These are phyloP conservation scores for Diarsia dahlii DNA, from an alignment of 2,888 invertebrate genomes.

Conservation along the genomic window DNA sequence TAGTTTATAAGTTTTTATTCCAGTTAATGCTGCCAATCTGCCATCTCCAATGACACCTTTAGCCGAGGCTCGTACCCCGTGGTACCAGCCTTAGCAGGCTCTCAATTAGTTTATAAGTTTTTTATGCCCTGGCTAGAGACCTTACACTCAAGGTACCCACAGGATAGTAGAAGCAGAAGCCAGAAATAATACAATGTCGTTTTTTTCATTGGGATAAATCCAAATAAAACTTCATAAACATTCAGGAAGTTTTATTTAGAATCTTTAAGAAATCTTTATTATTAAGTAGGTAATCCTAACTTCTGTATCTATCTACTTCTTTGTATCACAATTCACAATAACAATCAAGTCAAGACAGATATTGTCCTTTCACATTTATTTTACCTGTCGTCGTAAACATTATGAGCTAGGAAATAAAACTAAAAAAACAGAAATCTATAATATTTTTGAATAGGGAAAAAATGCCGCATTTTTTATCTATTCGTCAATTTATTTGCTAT, in stretches of 20 bases:
- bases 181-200: too few relatives aligned
- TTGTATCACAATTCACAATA: background rate
- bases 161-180: too few relatives aligned
- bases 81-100: too few relatives aligned
- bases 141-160: too few relatives aligned
- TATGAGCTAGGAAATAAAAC: background rate
- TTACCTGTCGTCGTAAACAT: background rate
- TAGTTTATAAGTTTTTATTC: too few relatives aligned
- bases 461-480: background rate
- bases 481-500: constrained; percentile 3
- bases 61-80: too few relatives aligned
- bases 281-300: background rate
- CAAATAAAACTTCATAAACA: background rate
- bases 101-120: too few relatives aligned
- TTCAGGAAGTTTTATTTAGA: too few relatives aligned
- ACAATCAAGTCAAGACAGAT: background rate
- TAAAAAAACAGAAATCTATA: background rate
- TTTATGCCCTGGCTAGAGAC: too few relatives aligned
- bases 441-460: background rate
- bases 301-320: background rate
- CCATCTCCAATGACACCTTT: too few relatives aligned
- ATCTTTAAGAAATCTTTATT: background rate
- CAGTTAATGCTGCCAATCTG: too few relatives aligned
- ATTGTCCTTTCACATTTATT: background rate
- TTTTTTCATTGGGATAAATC: too few relatives aligned